phyloP scores from a whole-genome alignment of 2,113 vertebrate genomes.

The Dolichotis patagonum region DNA sequence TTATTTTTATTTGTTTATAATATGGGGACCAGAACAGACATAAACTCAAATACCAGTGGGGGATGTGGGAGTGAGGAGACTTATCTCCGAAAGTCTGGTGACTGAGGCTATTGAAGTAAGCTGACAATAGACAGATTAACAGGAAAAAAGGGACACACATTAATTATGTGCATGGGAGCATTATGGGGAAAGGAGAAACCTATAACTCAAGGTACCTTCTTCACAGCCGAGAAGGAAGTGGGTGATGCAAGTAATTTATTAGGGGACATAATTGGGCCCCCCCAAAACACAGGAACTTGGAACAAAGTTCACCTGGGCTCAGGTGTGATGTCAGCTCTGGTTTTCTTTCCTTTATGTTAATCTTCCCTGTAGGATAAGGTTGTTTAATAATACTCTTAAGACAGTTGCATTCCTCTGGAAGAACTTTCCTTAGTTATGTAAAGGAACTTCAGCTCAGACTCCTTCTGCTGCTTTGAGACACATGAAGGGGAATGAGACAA shows the following conservation, averaged over 20 bases:
- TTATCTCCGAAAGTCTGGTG: background rate
- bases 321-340: background rate
- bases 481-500: background rate
- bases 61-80: background rate
- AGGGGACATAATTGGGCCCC: background rate
- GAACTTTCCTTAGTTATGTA: background rate
- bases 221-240: background rate
- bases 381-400: background rate
- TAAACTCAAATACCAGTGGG: background rate
- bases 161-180: background rate
- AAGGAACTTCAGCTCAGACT: background rate
- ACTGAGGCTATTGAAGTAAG: background rate
- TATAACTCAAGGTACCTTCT: background rate
- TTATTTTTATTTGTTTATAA: conserved; percentile 53
- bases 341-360: background rate
- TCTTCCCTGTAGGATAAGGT: background rate
- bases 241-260: background rate
- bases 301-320: background rate
- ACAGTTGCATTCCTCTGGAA: background rate
- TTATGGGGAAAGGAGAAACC: background rate
- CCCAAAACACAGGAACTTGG: background rate
- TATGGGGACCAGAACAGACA: background rate
- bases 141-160: background rate
- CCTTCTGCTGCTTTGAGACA: background rate
- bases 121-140: background rate